Percentiles rank a stretch among this genome's conserved stretches.
Evolutionary conservation across 2,888 invertebrate species (phyloP).

Genomic region (Suillia variegata): DNA sequence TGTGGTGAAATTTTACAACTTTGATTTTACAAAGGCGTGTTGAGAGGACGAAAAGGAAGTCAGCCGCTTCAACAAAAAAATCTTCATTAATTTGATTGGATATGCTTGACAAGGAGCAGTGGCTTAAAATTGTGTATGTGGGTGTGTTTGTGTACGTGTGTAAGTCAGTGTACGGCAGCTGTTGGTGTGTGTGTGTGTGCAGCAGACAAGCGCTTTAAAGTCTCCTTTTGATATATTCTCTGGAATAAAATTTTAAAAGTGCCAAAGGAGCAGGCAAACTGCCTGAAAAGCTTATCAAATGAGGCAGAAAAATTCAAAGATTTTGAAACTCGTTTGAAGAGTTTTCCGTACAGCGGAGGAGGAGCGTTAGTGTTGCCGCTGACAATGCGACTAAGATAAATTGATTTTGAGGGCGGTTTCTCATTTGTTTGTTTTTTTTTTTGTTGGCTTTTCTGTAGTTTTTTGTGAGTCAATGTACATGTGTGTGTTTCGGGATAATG

Average conservation of each 20-base stretch:
- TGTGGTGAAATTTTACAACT: constrained; percentile 17
- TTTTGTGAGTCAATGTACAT: too few relatives aligned
- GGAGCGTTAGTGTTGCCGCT: too few relatives aligned
- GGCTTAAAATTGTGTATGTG: background rate
- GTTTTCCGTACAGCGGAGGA: background rate
- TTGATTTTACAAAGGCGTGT: constrained; percentile 20
- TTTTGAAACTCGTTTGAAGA: background rate
- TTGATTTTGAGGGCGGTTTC: background rate
- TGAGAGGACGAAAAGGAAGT: background rate
- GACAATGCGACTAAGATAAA: too few relatives aligned
- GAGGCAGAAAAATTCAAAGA: constrained; percentile 3
- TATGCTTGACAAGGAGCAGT: constrained; percentile 6
- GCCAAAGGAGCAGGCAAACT: background rate
- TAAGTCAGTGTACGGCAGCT: background rate
- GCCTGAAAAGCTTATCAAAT: constrained; percentile 12
- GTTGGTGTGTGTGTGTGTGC: too few relatives aligned
- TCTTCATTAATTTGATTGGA: constrained; percentile 39
- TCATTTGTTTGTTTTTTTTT: too few relatives aligned
- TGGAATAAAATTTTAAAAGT: too few relatives aligned
- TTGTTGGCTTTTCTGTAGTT: too few relatives aligned
- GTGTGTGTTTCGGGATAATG: too few relatives aligned
- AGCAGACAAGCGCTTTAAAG: too few relatives aligned
- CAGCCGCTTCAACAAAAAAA: constrained; percentile 1
- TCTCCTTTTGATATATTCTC: too few relatives aligned
- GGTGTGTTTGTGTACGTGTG: too few relatives aligned